phyloP scores from a whole-genome alignment of 2,113 vertebrate genomes.

The Myrmophylax atrothorax region DNA sequence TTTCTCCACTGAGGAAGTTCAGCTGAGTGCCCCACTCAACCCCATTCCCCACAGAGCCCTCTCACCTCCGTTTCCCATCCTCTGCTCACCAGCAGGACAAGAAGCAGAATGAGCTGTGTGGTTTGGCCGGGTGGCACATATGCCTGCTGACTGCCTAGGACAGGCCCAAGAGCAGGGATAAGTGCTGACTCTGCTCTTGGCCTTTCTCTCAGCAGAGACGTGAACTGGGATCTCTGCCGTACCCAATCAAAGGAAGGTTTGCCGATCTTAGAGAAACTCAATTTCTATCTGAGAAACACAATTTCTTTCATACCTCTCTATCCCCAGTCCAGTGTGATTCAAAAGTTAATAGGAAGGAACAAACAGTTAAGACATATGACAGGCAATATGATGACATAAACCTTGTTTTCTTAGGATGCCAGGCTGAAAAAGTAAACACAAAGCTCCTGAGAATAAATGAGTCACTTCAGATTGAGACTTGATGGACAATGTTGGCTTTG shows the following conservation, averaged over 20 bases:
- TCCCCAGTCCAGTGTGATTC: background rate
- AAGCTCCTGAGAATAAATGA: constrained; percentile 49
- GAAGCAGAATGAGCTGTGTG: background rate
- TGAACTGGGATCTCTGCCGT: background rate
- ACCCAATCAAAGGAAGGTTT: background rate
- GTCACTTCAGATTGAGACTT: constrained; percentile 40
- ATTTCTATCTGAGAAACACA: constrained; percentile 25
- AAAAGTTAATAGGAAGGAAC: constrained; percentile 61
- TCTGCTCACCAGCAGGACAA: background rate
- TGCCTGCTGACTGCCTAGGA: background rate
- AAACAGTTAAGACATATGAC: constrained; percentile 58
- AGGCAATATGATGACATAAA: constrained; percentile 53
- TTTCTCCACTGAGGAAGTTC: background rate
- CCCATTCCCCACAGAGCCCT: background rate
- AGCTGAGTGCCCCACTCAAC: background rate
- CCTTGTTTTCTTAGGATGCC: constrained; percentile 50
- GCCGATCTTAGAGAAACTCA: background rate
- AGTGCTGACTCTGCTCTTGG: background rate
- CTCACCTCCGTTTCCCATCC: background rate
- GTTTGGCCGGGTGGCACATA: rapidly evolving
- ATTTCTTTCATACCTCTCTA: background rate
- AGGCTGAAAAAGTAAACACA: constrained; percentile 41
- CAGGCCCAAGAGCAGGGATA: background rate
- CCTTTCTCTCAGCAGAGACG: background rate
- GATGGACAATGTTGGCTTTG: constrained; percentile 48